A percentile compares a stretch with the other conserved stretches of the same genome.
These are phyloP conservation scores for Cinclus cinclus DNA, from an alignment of 2,113 vertebrate species.

Conservation along the genomic window DNA sequence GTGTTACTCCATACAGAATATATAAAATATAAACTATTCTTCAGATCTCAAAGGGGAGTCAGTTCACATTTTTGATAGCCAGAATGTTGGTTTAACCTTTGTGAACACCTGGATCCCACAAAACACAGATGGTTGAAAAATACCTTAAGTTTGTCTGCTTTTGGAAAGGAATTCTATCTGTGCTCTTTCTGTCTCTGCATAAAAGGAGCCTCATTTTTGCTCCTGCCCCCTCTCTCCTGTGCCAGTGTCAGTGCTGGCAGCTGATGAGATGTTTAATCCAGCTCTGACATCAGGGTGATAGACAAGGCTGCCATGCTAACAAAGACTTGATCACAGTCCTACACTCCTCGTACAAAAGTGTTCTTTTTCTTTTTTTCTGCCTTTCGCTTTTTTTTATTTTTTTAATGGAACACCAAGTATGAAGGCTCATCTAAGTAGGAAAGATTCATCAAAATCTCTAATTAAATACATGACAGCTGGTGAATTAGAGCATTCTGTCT, in stretches of 20 bases:
- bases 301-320: background rate
- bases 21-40: background rate
- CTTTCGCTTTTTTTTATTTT: background rate
- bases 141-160: background rate
- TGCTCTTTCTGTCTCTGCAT: background rate
- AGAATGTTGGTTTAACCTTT: background rate
- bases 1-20: background rate
- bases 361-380: too few relatives aligned
- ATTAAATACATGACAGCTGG: conserved; percentile 81
- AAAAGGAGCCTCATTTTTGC: background rate
- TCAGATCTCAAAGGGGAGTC: background rate
- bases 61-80: background rate
- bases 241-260: background rate
- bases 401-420: background rate
- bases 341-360: background rate
- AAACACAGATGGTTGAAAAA: background rate
- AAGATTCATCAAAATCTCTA: conserved; percentile 77
- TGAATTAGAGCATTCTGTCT: conserved; percentile 80
- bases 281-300: background rate
- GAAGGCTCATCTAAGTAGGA: conserved; percentile 56
- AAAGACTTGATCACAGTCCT: background rate
- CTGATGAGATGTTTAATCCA: background rate
- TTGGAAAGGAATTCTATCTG: background rate
- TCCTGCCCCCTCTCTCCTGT: background rate
- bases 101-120: background rate